Conservation (phyloP, 2,797 vertebrate genomes). For the Macropodus opercularis region DNA sequence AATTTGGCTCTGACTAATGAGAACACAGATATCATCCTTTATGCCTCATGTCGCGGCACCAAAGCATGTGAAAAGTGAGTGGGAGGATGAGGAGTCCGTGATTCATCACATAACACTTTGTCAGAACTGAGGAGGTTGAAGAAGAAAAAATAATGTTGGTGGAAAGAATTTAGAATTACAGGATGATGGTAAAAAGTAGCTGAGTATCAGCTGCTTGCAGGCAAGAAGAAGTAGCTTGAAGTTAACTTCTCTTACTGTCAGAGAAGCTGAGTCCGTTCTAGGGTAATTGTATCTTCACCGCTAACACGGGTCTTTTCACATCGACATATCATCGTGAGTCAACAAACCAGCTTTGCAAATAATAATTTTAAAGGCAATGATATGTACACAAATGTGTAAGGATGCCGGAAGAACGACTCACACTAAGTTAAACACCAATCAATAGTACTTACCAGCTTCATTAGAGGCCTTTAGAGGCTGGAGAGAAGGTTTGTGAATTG, state of each 20-base stretch:
- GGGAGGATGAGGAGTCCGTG: slow-evolving; percentile 58
- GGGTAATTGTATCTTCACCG: too few species aligned
- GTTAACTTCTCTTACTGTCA: too few species aligned
- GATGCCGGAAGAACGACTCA: neutral
- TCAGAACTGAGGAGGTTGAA: slow-evolving; percentile 45
- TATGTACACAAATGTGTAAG: neutral
- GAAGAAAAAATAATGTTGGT: slow-evolving; percentile 44
- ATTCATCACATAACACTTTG: slow-evolving; percentile 66
- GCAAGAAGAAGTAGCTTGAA: neutral
- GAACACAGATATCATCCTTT: slow-evolving; percentile 53
- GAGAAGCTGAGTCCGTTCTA: too few species aligned
- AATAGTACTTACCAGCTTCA: neutral
- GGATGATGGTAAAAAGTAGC: slow-evolving; percentile 31
- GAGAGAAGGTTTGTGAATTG: neutral
- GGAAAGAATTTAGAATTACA: slow-evolving; percentile 36
- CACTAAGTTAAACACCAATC: neutral
- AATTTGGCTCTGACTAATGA: slow-evolving; percentile 60
- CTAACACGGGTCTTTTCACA: too few species aligned
- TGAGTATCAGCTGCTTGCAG: slow-evolving; percentile 18
- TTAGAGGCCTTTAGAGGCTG: neutral
- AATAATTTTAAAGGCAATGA: neutral
- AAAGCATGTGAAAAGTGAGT: slow-evolving; percentile 54
- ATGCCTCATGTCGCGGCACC: slow-evolving; percentile 51
- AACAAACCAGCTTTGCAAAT: neutral
- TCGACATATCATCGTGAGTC: neutral